A percentile compares a stretch with the other conserved stretches of the same genome.
Evolutionary conservation across 2,797 vertebrate genomes (phyloP).

Genomic region (Danio choprae): DNA sequence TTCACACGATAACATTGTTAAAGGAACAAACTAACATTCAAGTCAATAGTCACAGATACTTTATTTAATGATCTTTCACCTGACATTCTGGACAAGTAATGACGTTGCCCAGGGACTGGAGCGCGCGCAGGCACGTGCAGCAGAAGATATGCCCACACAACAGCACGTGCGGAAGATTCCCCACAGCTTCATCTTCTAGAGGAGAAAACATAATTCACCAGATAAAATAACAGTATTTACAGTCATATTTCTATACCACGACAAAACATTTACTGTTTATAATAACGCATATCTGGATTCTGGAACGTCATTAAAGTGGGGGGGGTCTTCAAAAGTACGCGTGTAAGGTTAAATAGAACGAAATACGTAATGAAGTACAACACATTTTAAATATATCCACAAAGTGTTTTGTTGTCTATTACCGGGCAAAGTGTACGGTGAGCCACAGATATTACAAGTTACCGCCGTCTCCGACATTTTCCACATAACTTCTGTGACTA

Average conservation of each 20-base stretch:
- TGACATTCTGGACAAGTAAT: conserved; percentile 76
- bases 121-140: conserved; percentile 68
- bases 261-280: background rate
- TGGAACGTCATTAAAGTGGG: background rate
- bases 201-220: background rate
- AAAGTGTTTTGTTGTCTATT: background rate
- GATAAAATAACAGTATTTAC: background rate
- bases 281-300: background rate
- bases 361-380: background rate
- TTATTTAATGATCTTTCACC: conserved; percentile 60
- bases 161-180: conserved; percentile 72
- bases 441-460: conserved; percentile 66
- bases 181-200: conserved; percentile 66
- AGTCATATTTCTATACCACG: background rate
- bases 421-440: conserved; percentile 70
- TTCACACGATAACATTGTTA: background rate
- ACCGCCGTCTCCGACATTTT: conserved; percentile 40
- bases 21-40: background rate
- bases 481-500: background rate
- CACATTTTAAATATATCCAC: background rate
- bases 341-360: background rate
- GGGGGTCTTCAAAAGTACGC: background rate
- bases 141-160: conserved; percentile 77
- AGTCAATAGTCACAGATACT: background rate
- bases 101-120: conserved; percentile 52